Percentiles rank a stretch among this genome's conserved stretches.
Evolutionary conservation across 2,797 vertebrate species (phyloP).

Genomic region (Anguilla anguilla): DNA sequence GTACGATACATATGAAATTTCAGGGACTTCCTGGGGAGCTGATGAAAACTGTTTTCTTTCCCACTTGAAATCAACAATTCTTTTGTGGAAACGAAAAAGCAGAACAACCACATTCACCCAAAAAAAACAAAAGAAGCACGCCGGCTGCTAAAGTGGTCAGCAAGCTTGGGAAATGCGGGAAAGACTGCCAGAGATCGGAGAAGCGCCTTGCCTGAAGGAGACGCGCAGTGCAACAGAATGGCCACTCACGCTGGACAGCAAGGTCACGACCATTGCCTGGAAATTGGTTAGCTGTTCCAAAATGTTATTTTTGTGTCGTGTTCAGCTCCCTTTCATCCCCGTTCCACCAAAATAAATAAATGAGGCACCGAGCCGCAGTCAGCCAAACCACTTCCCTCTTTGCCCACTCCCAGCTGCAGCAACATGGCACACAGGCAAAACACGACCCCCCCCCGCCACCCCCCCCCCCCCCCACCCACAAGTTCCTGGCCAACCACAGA

Average conservation of each 20-base stretch:
- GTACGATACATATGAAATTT: constrained; percentile 36
- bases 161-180: background rate
- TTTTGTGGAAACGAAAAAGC: constrained; percentile 14
- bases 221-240: constrained; percentile 16
- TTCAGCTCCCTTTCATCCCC: constrained; percentile 30
- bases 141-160: background rate
- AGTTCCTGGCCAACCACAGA: constrained; percentile 46
- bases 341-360: constrained; percentile 57
- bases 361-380: constrained; percentile 57
- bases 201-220: background rate
- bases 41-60: constrained; percentile 28
- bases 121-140: background rate
- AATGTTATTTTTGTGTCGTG: constrained; percentile 41
- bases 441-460: constrained; percentile 21
- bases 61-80: constrained; percentile 39
- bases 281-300: background rate
- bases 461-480: constrained; percentile 4
- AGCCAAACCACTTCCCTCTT: constrained; percentile 76
- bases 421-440: constrained; percentile 27
- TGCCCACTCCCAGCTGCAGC: constrained; percentile 60
- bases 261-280: background rate
- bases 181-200: background rate
- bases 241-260: background rate
- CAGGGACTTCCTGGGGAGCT: constrained; percentile 57
- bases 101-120: background rate